Conservation (phyloP, 2,888 invertebrate species). For the Tachina lurida region DNA sequence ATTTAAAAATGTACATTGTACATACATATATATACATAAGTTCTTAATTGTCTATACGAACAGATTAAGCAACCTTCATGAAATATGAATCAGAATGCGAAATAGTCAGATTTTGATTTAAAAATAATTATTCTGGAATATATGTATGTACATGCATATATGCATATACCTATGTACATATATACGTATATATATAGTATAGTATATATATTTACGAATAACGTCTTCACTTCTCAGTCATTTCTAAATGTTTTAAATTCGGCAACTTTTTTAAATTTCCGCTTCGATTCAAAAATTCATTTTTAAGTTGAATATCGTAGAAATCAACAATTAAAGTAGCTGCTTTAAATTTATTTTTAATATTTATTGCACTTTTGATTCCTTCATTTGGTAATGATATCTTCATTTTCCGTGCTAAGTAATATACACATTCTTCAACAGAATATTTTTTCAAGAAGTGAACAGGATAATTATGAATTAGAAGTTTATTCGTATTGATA, state of each 20-base stretch:
- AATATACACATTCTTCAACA: not conserved
- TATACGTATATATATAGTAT: too few species aligned
- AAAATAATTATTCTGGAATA: too few species aligned
- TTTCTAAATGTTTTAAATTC: not conserved
- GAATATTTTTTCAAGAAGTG: not conserved
- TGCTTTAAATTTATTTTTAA: accelerated
- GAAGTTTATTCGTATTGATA: not conserved
- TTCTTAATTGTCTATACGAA: too few species aligned
- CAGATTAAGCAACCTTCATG: too few species aligned
- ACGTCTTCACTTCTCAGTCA: not conserved
- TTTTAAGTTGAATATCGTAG: not conserved
- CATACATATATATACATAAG: too few species aligned
- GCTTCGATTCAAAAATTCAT: not conserved
- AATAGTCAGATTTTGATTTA: not conserved
- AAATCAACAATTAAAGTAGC: slow-evolving; percentile 2
- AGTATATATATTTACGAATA: not conserved
- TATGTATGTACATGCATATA: too few species aligned
- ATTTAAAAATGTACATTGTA: too few species aligned
- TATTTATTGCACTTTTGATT: not conserved
- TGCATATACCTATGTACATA: not conserved
- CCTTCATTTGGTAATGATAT: not conserved
- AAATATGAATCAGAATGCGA: too few species aligned
- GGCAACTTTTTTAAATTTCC: not conserved
- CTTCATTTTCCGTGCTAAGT: not conserved
- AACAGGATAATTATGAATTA: not conserved